Conservation (phyloP, 2,888 invertebrate genomes). For the Elgonia sp. region DNA sequence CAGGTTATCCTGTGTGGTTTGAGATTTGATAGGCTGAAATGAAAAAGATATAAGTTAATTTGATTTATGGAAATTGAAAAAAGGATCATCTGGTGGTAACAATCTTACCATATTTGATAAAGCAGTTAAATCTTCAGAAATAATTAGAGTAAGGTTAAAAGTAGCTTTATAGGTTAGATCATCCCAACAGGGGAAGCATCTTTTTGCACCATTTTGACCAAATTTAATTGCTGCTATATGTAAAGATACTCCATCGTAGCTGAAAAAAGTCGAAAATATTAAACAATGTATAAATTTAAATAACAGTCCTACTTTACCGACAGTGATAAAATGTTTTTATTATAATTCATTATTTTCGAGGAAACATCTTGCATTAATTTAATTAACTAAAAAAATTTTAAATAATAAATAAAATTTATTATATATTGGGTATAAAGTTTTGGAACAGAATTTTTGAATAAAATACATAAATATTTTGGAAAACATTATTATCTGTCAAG, state of each 20-base stretch:
- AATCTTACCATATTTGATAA: slow-evolving; percentile 50
- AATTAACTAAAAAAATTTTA: too few species aligned
- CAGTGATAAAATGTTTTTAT: too few species aligned
- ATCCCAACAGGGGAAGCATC: slow-evolving; percentile 47
- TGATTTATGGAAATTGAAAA: background rate
- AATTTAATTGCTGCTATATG: background rate
- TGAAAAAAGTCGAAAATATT: background rate
- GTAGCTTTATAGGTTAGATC: slow-evolving; percentile 31
- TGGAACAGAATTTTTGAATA: too few species aligned
- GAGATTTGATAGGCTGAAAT: slow-evolving; percentile 43
- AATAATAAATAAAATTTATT: too few species aligned
- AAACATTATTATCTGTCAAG: too few species aligned
- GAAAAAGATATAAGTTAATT: background rate
- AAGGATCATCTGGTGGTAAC: too few species aligned
- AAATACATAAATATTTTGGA: too few species aligned
- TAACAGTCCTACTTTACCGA: background rate
- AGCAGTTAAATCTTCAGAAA: slow-evolving; percentile 9
- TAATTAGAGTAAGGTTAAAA: slow-evolving; percentile 17
- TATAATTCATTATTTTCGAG: too few species aligned
- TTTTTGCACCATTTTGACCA: background rate
- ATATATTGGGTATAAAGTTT: too few species aligned
- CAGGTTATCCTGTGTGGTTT: background rate
- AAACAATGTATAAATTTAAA: background rate
- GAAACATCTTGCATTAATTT: too few species aligned
- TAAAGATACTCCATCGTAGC: slow-evolving; percentile 4